A percentile compares a stretch with the other conserved stretches of the same genome.
phyloP scores from a whole-genome alignment of 2,113 vertebrate species.

The Typhlomys cinereus region DNA sequence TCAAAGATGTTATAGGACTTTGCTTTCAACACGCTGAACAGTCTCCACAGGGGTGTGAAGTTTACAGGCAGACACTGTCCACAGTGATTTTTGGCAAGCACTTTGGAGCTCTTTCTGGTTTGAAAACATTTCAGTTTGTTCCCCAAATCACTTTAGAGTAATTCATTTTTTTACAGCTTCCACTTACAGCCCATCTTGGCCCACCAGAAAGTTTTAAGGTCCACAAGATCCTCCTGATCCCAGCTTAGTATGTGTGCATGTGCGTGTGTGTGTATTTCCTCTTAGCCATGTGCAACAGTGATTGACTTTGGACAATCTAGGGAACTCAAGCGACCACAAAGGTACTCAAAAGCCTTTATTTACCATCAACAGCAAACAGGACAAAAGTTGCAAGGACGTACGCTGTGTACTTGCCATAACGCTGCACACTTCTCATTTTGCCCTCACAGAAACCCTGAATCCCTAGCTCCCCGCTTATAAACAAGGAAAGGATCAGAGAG shows the following conservation, averaged over 20 bases:
- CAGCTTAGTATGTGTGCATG: neutral
- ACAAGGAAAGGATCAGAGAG: neutral
- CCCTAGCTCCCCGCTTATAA: no score
- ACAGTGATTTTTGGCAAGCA: neutral
- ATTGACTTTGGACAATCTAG: neutral
- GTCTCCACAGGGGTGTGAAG: neutral
- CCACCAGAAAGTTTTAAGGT: neutral
- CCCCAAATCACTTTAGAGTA: neutral
- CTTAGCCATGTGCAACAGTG: neutral
- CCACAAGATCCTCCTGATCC: neutral
- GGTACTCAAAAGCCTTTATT: neutral
- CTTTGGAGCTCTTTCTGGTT: neutral
- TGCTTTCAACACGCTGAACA: rapidly evolving
- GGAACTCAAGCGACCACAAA: neutral
- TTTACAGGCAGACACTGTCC: neutral
- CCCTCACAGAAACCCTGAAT: neutral
- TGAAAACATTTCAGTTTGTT: neutral
- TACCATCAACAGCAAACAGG: neutral
- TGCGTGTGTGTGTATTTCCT: neutral
- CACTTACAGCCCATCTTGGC: neutral
- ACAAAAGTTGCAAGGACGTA: rapidly evolving
- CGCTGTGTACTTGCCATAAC: neutral
- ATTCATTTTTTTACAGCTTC: neutral
- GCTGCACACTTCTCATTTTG: neutral
- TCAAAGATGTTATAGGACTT: neutral